These are phyloP conservation scores for Palloptera scutellata DNA, from an alignment of 2,888 invertebrate genomes.

Conservation along the genomic window DNA sequence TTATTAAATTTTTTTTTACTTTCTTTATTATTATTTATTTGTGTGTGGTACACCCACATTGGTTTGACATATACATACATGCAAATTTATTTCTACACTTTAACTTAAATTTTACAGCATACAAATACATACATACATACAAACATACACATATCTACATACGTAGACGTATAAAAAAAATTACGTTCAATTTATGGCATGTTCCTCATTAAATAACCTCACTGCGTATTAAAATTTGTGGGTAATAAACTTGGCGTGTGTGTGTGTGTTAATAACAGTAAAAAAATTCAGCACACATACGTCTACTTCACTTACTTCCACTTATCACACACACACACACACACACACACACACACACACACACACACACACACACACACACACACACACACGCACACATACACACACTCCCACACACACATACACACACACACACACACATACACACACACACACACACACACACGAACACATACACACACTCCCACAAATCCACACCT, in stretches of 20 bases:
- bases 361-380: background rate
- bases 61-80: too few species aligned
- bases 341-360: slow-evolving; percentile 1
- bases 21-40: too few species aligned
- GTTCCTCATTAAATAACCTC: too few species aligned
- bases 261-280: too few species aligned
- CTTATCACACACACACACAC: slow-evolving; percentile 19
- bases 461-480: slow-evolving; percentile 3
- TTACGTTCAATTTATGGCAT: too few species aligned
- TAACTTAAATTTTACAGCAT: too few species aligned
- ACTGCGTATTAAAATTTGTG: too few species aligned
- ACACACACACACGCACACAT: slow-evolving; percentile 2
- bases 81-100: too few species aligned
- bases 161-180: too few species aligned
- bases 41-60: too few species aligned
- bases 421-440: background rate
- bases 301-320: slow-evolving; percentile 5
- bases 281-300: background rate
- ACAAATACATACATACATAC: background rate
- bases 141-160: background rate
- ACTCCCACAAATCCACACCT: background rate
- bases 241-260: too few species aligned
- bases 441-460: background rate
- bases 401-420: background rate
- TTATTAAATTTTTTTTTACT: too few species aligned